Conservation (phyloP, 2,797 vertebrate species). For the Nannoperca australis region DNA sequence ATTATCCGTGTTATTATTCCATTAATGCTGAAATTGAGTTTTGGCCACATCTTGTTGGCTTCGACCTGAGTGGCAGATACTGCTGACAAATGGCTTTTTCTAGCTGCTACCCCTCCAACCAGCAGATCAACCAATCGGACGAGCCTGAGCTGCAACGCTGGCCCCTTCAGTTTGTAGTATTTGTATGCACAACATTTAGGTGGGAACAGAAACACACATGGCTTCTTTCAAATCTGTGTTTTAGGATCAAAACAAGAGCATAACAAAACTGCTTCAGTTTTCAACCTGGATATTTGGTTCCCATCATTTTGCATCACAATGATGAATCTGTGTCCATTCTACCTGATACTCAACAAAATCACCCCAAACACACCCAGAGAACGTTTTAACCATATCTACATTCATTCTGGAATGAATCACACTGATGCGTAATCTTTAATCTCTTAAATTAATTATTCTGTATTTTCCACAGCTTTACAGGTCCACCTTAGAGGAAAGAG, state of each 20-base stretch:
- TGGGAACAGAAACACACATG: background rate
- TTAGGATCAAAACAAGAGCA: background rate
- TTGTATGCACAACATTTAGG: conserved; percentile 21
- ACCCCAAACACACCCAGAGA: background rate
- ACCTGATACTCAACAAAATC: background rate
- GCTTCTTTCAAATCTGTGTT: conserved; percentile 21
- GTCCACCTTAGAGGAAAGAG: background rate
- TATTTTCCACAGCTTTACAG: conserved; percentile 6
- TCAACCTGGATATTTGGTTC: background rate
- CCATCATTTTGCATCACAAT: background rate
- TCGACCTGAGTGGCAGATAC: conserved; percentile 64
- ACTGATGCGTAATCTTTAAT: background rate
- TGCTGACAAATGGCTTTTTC: conserved; percentile 77
- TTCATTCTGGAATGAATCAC: background rate
- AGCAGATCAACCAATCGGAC: conserved; percentile 39
- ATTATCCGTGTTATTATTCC: conserved; percentile 82
- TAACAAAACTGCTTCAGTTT: background rate
- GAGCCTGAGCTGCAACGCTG: conserved; percentile 1
- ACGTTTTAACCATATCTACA: background rate
- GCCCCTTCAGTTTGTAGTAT: conserved; percentile 14
- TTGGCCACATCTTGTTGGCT: conserved; percentile 76
- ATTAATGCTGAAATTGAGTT: conserved; percentile 83
- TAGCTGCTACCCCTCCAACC: conserved; percentile 29
- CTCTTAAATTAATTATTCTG: background rate
- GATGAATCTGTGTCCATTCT: background rate